Evolutionary conservation across 2,113 vertebrate species (phyloP).

Genomic region (Forbesichthys agassizii): DNA sequence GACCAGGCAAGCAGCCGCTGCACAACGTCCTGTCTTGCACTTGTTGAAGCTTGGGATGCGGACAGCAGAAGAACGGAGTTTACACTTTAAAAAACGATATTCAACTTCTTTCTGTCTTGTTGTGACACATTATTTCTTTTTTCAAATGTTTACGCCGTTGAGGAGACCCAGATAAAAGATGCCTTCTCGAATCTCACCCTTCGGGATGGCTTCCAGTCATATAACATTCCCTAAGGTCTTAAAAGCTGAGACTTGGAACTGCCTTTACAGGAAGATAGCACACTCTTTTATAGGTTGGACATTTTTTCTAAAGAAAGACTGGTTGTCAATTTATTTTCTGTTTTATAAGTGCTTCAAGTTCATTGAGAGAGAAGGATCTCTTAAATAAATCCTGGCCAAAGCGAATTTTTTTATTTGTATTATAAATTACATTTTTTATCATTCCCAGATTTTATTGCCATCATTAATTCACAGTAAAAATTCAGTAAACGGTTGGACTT

Average conservation of each 20-base stretch:
- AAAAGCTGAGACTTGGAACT: conserved; percentile 57
- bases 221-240: conserved; percentile 54
- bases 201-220: conserved; percentile 45
- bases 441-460: conserved; percentile 43
- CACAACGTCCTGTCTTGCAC: conserved; percentile 39
- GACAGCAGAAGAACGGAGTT: neutral
- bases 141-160: conserved; percentile 64
- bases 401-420: conserved; percentile 40
- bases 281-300: conserved; percentile 60
- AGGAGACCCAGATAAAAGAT: conserved; percentile 56
- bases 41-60: conserved; percentile 10
- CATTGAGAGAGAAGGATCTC: conserved; percentile 56
- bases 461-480: conserved; percentile 16
- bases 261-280: conserved; percentile 73
- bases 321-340: conserved; percentile 45
- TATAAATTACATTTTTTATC: conserved; percentile 2
- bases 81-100: conserved; percentile 13
- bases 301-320: conserved; percentile 45
- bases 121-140: conserved; percentile 21
- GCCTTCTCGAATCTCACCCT: conserved; percentile 56
- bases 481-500: conserved; percentile 37
- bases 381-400: conserved; percentile 79
- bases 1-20: conserved; percentile 8
- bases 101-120: conserved; percentile 9
- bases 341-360: conserved; percentile 58